A percentile compares a stretch with the other conserved stretches of the same genome.
These are phyloP conservation scores for Brachionus koreanus DNA, from an alignment of 1,140 invertebrate genomes.

Conservation along the genomic window DNA sequence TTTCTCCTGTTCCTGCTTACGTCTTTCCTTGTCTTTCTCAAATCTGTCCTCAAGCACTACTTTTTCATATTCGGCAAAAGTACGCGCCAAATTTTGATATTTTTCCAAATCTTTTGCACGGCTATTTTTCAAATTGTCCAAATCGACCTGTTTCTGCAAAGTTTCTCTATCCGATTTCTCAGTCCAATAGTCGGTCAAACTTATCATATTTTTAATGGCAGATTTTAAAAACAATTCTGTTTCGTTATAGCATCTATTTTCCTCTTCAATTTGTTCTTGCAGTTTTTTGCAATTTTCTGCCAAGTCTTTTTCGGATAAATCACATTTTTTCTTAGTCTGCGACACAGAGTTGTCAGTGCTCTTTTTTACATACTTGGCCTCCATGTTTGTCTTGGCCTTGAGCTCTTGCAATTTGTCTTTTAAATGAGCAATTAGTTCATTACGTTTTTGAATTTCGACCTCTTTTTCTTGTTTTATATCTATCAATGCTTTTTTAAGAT, in stretches of 20 bases:
- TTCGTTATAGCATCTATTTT: conserved; percentile 29
- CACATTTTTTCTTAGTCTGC: conserved; percentile 17
- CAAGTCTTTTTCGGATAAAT: conserved; percentile 24
- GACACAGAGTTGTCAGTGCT: conserved; percentile 31
- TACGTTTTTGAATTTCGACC: not conserved
- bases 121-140: conserved; percentile 32
- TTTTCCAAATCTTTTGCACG: conserved; percentile 38
- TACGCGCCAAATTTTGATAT: conserved; percentile 26
- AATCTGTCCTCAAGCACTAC: conserved; percentile 2
- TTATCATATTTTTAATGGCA: conserved; percentile 27
- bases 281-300: not conserved
- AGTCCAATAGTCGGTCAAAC: conserved; percentile 29
- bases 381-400: conserved; percentile 37
- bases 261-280: conserved; percentile 24
- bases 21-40: conserved; percentile 27
- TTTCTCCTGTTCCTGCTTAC: conserved; percentile 36
- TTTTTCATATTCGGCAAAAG: conserved; percentile 34
- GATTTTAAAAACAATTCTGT: conserved; percentile 21
- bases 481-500: not conserved
- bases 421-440: conserved; percentile 35
- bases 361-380: conserved; percentile 37
- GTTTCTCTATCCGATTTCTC: conserved; percentile 23
- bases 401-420: conserved; percentile 41
- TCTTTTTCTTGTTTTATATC: conserved; percentile 14
- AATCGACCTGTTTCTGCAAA: conserved; percentile 18